These are phyloP conservation scores for Aphidius ervi DNA, from an alignment of 1,140 invertebrate species.

Conservation along the genomic window DNA sequence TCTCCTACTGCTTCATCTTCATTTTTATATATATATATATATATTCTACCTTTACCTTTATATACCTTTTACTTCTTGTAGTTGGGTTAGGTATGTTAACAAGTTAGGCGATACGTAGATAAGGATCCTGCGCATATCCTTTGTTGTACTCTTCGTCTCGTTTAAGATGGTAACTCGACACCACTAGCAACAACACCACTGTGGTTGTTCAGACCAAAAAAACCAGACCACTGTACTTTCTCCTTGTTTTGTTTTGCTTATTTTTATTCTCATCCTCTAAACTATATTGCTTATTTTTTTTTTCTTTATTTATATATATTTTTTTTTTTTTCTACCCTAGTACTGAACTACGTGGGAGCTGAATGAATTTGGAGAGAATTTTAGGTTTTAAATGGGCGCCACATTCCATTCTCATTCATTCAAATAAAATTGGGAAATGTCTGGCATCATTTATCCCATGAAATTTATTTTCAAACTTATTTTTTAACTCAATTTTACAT, in stretches of 20 bases:
- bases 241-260: not conserved
- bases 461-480: too few species aligned
- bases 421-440: too few species aligned
- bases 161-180: conserved; percentile 40
- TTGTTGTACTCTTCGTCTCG: conserved; percentile 32
- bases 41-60: conserved; percentile 1
- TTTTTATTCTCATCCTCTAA: not conserved
- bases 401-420: too few species aligned
- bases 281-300: not conserved
- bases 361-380: too few species aligned
- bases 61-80: conserved; percentile 31
- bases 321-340: not conserved
- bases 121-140: conserved; percentile 43
- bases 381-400: too few species aligned
- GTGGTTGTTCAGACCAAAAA: conserved; percentile 28
- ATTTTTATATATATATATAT: too few species aligned
- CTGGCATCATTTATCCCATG: too few species aligned
- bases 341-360: too few species aligned
- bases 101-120: conserved; percentile 48
- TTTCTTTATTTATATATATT: not conserved
- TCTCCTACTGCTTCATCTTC: too few species aligned
- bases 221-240: conserved; percentile 26
- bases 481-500: too few species aligned
- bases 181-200: conserved; percentile 34
- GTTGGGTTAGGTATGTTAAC: conserved; percentile 46